Evolutionary conservation across 2,113 vertebrate genomes (phyloP), one percentile per base, ranked within the genome.

Genomic region (Irena cyanogastra): DNA sequence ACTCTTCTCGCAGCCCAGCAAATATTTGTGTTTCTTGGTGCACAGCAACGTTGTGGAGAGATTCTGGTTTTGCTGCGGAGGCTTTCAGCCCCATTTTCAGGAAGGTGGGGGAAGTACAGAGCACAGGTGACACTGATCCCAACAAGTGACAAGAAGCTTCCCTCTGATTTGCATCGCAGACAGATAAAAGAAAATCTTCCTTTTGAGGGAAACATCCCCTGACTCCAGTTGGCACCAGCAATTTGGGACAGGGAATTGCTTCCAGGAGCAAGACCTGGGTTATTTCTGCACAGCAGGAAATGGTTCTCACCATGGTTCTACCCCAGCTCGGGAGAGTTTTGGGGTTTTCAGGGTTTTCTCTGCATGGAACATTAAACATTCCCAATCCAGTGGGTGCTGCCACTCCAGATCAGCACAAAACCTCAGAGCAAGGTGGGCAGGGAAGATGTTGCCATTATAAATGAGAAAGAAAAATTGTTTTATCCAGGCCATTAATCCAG

Each of bases 211-310:
- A 68, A 50, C 3, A 10, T n/a, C 72, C 75, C 66, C 27, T 13
- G 49, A 1, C 33, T 69, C 20, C 35, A 22, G 2, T 0, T 19
- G 30, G 18, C 49, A 54, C 2, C 57, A 72, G 68, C 3, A 4
- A 18, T 56, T 31, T 69, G 54, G 60, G 74, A 41, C 33, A 31
- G 20, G 37, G 71, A 60, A 35, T 15, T 16, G 37, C 30, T 74
- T 24, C 1, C 1, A 69, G 61, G 37, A 52, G 54, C 0, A 0
- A 70, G 44, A 17, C 2, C 26, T 21, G 61, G 37, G 52, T 17
- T 44, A 6, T 70, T 85, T 52, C 60, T 70, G 47, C 61, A 24
- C 26, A 13, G 69, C 75, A 57, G 71, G 57, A 85, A 89, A 83
- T 35, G 3, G 2, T 22, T 65, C 66, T 69, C 54, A 47, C 44